phyloP scores from a whole-genome alignment of 2,888 invertebrate species.

The Andrena bucephala region DNA sequence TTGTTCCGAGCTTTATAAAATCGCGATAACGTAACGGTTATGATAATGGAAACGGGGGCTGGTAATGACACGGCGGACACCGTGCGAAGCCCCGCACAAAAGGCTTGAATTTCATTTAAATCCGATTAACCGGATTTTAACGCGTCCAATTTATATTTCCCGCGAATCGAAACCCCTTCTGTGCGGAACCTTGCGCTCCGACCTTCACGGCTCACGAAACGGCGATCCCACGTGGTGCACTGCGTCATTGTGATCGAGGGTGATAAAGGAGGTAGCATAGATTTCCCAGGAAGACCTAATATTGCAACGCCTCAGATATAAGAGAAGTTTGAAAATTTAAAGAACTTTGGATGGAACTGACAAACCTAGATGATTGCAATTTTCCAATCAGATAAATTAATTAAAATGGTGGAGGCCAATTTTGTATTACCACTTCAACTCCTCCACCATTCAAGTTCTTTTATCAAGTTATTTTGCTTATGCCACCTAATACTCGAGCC shows the following conservation, averaged over 20 bases:
- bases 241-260: neutral
- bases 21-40: conserved; percentile 52
- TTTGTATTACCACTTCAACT: too few relatives aligned
- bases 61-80: conserved; percentile 36
- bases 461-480: too few relatives aligned
- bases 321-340: too few relatives aligned
- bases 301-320: too few relatives aligned
- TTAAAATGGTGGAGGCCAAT: too few relatives aligned
- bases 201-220: conserved; percentile 19
- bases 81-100: conserved; percentile 40
- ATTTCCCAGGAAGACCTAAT: too few relatives aligned
- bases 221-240: neutral
- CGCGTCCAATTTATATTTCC: conserved; percentile 32
- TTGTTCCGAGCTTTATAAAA: conserved; percentile 12
- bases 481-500: too few relatives aligned
- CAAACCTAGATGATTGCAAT: too few relatives aligned
- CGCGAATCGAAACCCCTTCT: conserved; percentile 30
- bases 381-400: too few relatives aligned
- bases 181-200: conserved; percentile 25
- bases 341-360: too few relatives aligned
- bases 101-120: conserved; percentile 54
- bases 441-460: too few relatives aligned
- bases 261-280: neutral
- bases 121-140: conserved; percentile 48
- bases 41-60: conserved; percentile 52